These are phyloP conservation scores for Oncorhynchus keta DNA, from an alignment of 2,113 vertebrate genomes.

Conservation along the genomic window DNA sequence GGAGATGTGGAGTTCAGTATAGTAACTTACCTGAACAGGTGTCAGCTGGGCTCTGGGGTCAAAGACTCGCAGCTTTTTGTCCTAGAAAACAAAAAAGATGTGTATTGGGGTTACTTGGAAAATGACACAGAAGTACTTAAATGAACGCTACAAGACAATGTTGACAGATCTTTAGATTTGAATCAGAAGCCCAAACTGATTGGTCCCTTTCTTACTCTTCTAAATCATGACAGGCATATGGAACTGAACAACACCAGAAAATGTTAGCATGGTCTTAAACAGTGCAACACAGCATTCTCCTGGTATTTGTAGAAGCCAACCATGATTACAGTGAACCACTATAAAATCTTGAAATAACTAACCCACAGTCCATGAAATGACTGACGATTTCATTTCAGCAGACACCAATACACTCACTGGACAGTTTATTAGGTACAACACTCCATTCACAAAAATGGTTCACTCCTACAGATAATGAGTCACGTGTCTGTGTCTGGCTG, in stretches of 20 bases:
- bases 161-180: too few species aligned
- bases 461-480: too few species aligned
- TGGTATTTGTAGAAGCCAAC: not conserved
- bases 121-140: not conserved
- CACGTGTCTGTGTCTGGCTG: too few species aligned
- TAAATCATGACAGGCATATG: too few species aligned
- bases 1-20: not conserved
- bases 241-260: too few species aligned
- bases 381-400: slow-evolving; percentile 4
- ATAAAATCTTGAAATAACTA: too few species aligned
- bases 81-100: slow-evolving; percentile 69
- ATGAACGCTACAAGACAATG: too few species aligned
- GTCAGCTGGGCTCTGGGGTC: slow-evolving; percentile 84
- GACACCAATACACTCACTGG: not conserved
- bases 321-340: too few species aligned
- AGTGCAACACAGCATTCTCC: not conserved
- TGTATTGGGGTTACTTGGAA: not conserved
- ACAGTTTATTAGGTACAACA: too few species aligned
- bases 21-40: slow-evolving; percentile 81
- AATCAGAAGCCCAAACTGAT: too few species aligned
- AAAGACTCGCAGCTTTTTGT: slow-evolving; percentile 92
- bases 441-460: too few species aligned
- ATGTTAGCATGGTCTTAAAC: not conserved
- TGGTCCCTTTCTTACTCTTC: too few species aligned
- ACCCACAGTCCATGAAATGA: not conserved